A percentile compares a stretch with the other conserved stretches of the same genome.
phyloP scores from a whole-genome alignment of 2,113 vertebrate genomes.

The Trichechus manatus region DNA sequence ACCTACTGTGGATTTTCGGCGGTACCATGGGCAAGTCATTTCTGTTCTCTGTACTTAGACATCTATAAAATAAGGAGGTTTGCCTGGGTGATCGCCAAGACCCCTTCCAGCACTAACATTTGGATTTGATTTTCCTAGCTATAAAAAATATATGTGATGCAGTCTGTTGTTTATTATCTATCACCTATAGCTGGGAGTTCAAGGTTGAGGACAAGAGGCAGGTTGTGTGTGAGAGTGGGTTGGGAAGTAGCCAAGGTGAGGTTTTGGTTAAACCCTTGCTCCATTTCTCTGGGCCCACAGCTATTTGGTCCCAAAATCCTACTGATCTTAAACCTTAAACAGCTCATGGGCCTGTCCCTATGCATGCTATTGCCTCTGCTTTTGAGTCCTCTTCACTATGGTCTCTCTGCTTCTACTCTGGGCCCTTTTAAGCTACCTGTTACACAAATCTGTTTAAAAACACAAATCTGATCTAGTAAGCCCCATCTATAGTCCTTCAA shows the following conservation, averaged over 20 bases:
- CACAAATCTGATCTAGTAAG: not conserved
- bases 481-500: not conserved
- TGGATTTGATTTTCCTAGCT: not conserved
- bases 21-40: not conserved
- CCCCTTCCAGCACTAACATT: not conserved
- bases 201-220: not conserved
- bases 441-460: slow-evolving; percentile 46
- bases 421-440: slow-evolving; percentile 4
- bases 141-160: not conserved
- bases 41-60: not conserved
- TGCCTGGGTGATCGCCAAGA: not conserved
- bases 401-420: not conserved
- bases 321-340: not conserved
- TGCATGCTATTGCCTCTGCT: not conserved
- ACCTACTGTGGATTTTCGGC: not conserved
- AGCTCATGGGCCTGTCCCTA: not conserved
- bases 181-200: not conserved
- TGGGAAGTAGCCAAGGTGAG: not conserved
- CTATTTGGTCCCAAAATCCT: too few relatives aligned
- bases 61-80: not conserved
- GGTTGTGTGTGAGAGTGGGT: not conserved
- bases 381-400: not conserved
- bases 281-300: not conserved
- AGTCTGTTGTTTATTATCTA: not conserved
- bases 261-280: not conserved